Percentiles rank a stretch among this genome's conserved stretches.
These are phyloP conservation scores for Acrocephalus scirpaceus DNA, from an alignment of 2,797 vertebrate species.

Conservation along the genomic window DNA sequence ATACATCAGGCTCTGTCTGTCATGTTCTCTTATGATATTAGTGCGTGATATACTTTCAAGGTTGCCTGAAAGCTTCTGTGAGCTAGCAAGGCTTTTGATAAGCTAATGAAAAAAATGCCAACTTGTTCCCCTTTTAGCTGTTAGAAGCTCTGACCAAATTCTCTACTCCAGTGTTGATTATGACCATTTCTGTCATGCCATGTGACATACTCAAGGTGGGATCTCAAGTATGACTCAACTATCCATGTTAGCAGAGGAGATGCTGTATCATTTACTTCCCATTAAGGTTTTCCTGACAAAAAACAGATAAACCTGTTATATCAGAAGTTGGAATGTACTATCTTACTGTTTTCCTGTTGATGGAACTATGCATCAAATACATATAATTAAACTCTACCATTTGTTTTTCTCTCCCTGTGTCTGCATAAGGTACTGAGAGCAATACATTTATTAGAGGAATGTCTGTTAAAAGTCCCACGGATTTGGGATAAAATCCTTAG, in stretches of 20 bases:
- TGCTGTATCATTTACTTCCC: not conserved
- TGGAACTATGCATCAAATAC: not conserved
- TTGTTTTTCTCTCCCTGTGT: not conserved
- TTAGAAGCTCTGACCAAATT: not conserved
- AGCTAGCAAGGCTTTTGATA: not conserved
- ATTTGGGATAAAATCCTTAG: not conserved
- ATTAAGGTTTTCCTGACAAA: not conserved
- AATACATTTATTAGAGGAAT: not conserved
- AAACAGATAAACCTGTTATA: not conserved
- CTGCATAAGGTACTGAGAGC: not conserved
- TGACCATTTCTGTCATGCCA: not conserved
- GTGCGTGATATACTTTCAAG: not conserved
- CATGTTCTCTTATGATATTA: slow-evolving; percentile 18
- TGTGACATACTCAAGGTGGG: not conserved
- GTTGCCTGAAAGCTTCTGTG: slow-evolving; percentile 6
- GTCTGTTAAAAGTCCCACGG: not conserved
- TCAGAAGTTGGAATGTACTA: not conserved
- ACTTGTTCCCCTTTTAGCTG: not conserved
- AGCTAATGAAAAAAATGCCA: not conserved
- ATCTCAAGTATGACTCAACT: not conserved
- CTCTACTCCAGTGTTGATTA: not conserved
- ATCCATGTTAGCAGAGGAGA: not conserved
- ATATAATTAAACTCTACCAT: not conserved
- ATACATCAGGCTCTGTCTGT: slow-evolving; percentile 6
- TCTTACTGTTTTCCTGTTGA: not conserved